Evolutionary conservation across 2,113 vertebrate species (phyloP).

Genomic region (Urocitellus parryii): DNA sequence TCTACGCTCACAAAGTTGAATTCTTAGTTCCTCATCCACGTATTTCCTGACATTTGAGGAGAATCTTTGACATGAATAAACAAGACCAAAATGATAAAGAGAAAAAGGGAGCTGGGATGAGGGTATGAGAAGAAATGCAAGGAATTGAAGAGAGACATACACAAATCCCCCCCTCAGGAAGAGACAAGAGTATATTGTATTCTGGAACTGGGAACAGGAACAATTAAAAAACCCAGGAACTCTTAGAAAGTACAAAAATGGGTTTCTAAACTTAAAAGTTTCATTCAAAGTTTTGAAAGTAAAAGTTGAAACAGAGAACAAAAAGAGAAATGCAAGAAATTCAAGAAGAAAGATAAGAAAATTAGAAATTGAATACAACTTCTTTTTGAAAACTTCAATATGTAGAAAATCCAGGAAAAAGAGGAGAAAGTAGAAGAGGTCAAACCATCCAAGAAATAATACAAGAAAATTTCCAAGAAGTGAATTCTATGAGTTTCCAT

Average conservation of each 20-base stretch:
- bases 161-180: neutral
- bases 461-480: neutral
- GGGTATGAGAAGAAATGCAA: neutral
- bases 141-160: neutral
- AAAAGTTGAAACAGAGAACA: slow-evolving; percentile 41
- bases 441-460: neutral
- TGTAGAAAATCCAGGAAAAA: slow-evolving; percentile 2
- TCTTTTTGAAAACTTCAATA: neutral
- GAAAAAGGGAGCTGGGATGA: neutral
- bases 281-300: slow-evolving; percentile 13
- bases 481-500: neutral
- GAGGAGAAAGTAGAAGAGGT: neutral
- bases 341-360: neutral
- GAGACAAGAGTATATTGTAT: neutral
- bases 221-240: neutral
- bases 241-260: neutral
- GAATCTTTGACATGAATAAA: neutral
- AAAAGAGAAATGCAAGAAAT: slow-evolving; percentile 24
- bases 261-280: slow-evolving; percentile 22
- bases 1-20: neutral
- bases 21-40: neutral
- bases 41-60: neutral
- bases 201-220: neutral
- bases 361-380: neutral
- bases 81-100: neutral